Evolutionary conservation across 1,140 invertebrate species (phyloP).

Genomic region (Bombus ignitus): DNA sequence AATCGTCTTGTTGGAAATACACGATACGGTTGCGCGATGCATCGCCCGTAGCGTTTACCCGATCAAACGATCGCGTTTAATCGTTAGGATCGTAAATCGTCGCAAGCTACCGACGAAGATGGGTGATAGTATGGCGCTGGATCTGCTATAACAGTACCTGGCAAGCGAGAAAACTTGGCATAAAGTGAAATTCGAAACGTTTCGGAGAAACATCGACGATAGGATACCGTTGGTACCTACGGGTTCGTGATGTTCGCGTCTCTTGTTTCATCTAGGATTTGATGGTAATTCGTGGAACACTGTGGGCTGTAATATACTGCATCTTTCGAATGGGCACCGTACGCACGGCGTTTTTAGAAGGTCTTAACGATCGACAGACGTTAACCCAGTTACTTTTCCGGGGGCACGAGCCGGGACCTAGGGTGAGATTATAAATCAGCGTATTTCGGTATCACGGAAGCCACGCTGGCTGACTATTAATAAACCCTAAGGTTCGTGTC

Average conservation of each 20-base stretch:
- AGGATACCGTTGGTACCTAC: too few relatives aligned
- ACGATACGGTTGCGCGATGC: background rate
- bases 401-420: conserved; percentile 45
- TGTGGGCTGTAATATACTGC: background rate
- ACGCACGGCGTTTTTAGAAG: background rate
- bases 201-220: too few relatives aligned
- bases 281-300: background rate
- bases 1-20: background rate
- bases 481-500: conserved; percentile 62
- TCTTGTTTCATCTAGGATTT: background rate
- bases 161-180: too few relatives aligned
- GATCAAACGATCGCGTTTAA: background rate
- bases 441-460: conserved; percentile 80
- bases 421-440: conserved; percentile 72
- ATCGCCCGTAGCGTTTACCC: background rate
- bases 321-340: too few relatives aligned
- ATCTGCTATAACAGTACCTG: too few relatives aligned
- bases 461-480: conserved; percentile 75
- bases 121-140: too few relatives aligned
- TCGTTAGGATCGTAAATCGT: background rate
- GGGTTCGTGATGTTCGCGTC: background rate
- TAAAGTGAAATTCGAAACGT: too few relatives aligned
- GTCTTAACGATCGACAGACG: conserved; percentile 67
- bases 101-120: background rate
- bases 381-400: conserved; percentile 71